Base-by-base conservation (phyloP, 2,113 vertebrate genomes). In the Sigmodon hispidus region DNA sequence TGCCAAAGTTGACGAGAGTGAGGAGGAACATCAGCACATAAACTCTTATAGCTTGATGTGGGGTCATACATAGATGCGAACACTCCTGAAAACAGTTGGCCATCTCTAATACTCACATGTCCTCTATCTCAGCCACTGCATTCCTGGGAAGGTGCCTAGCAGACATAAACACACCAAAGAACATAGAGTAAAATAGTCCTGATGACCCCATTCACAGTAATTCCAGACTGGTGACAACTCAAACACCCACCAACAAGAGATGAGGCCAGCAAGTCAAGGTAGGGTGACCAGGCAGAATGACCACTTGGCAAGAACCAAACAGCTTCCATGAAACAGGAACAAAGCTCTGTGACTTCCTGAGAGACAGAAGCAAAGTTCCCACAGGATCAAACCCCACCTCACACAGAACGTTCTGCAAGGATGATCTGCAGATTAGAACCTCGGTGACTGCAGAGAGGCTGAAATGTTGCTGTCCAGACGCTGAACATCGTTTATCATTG, bases 91-190 rank as follows among this genome's bases (percentile, higher is more conserved):
- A 87, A 43, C 29, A 29, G 36, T 52, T 45, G 24, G 19, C 5
- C n/a, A 21, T 31, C 8, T 0, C 13, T 10, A 17, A 77, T 11
- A 7, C 2, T 24, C 22, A n/a, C 12, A 8, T 0, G 5, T 22
- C 6, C 34, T 31, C 43, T 24, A 55, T 45, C 13, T 17, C 7
- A 55, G 40, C 43, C 22, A 45, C 10, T 52, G 29, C 43, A 24
- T 7, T 16, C 24, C 67, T 24, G 16, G 21, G 34, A 61, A 26
- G 1, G 2, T 67, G 29, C 52, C 52, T 12, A 24, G 11, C 40
- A 5, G 26, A 83, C 22, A 22, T 2, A 17, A 69, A 77, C 13
- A 61, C 8, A 50, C 57, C 34, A 19, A 52, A 45, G 75, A 7
- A n/a, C 13, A 34, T 16, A 80, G 75, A 90, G 15, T 6, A 43